A percentile compares a stretch with the other conserved stretches of the same genome.
Conservation (phyloP, 64 coral and sea anemone species). For the Pachyseris speciosa region DNA sequence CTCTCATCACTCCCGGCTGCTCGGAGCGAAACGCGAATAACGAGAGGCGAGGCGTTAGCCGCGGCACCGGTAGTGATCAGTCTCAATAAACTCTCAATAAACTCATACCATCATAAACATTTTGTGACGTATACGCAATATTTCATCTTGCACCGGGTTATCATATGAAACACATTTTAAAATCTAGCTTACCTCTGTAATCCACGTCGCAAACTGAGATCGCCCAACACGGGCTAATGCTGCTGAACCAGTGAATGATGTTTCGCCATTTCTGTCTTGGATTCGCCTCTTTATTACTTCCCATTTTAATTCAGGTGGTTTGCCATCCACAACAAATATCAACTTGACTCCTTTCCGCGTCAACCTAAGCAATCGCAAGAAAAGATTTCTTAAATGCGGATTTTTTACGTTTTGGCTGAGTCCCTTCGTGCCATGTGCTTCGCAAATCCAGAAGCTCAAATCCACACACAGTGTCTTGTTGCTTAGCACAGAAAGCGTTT, state of each 20-base stretch:
- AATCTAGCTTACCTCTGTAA: conserved; percentile 76
- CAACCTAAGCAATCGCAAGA: conserved; percentile 86
- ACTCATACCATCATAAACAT: too few relatives aligned
- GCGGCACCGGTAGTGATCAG: too few relatives aligned
- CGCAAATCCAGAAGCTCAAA: conserved; percentile 95
- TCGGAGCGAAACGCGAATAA: too few relatives aligned
- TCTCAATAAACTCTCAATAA: too few relatives aligned
- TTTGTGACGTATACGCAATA: too few relatives aligned
- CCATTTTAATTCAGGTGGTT: conserved; percentile 93
- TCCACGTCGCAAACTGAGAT: conserved; percentile 84
- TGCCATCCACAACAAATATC: conserved; percentile 94
- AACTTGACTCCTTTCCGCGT: conserved; percentile 81
- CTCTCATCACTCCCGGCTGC: too few relatives aligned
- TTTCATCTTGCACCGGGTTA: too few relatives aligned
- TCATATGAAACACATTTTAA: too few relatives aligned
- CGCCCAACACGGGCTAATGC: conserved; percentile 16
- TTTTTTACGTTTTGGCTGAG: conserved; percentile 78
- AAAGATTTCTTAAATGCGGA: conserved; percentile 92
- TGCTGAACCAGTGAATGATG: not conserved
- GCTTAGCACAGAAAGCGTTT: conserved; percentile 43
- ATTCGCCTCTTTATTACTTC: conserved; percentile 78
- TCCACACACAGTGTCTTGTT: conserved; percentile 93
- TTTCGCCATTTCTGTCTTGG: conserved; percentile 63
- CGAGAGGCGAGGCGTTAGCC: too few relatives aligned
- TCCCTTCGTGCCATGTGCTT: conserved; percentile 83